These are phyloP conservation scores for Epizoanthus ramosus DNA, from an alignment of 92 coral and sea anemone species.

Conservation along the genomic window DNA sequence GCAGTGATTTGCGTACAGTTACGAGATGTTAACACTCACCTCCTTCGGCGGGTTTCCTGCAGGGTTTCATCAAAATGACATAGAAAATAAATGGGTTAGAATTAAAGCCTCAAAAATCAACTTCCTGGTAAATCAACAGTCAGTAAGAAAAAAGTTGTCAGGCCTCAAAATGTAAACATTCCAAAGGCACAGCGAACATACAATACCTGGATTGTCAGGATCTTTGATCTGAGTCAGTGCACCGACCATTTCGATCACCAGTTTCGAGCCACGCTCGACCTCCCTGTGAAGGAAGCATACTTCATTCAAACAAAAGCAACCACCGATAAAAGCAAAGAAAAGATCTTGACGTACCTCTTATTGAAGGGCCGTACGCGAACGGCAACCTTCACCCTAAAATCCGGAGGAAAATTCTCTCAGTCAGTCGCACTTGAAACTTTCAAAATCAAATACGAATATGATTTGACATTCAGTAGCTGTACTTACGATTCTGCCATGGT, in stretches of 20 bases:
- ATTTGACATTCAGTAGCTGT: neutral
- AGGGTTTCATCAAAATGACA: conserved; percentile 22
- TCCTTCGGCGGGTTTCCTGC: conserved; percentile 93
- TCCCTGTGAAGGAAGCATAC: conserved; percentile 60
- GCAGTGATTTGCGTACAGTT: conserved; percentile 7
- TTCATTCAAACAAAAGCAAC: neutral
- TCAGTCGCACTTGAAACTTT: neutral
- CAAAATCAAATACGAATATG: neutral
- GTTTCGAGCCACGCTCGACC: conserved; percentile 88
- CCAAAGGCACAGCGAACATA: conserved; percentile 66
- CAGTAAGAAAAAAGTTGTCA: conserved; percentile 10
- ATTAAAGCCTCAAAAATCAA: conserved; percentile 16
- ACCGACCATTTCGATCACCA: conserved; percentile 85
- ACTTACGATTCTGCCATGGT: conserved; percentile 90
- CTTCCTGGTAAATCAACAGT: neutral
- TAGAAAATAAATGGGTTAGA: conserved; percentile 7
- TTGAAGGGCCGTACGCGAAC: conserved; percentile 99
- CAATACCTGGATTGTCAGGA: conserved; percentile 82
- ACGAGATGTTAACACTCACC: conserved; percentile 56
- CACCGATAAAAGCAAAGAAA: neutral
- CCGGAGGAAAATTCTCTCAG: conserved; percentile 8
- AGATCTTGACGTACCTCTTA: conserved; percentile 70
- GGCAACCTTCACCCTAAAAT: conserved; percentile 95
- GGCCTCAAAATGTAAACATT: conserved; percentile 65
- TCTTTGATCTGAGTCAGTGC: conserved; percentile 91